A percentile compares a stretch with the other conserved stretches of the same genome.
These are phyloP conservation scores for Athene noctua DNA, from an alignment of 2,113 vertebrate species.

Conservation along the genomic window DNA sequence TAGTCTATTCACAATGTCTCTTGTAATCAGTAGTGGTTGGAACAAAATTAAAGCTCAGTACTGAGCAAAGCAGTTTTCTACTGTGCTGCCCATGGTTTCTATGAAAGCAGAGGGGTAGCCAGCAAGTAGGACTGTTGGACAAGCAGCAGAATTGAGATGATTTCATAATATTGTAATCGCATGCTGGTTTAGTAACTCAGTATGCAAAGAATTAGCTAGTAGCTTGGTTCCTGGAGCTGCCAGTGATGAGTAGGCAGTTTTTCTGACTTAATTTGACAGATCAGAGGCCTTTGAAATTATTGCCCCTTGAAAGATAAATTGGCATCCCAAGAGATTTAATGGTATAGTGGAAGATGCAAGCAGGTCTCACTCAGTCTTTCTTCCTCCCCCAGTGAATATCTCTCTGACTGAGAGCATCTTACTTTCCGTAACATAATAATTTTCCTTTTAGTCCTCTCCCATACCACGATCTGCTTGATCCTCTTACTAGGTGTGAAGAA, in stretches of 20 bases:
- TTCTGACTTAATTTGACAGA: not conserved
- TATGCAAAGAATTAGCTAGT: not conserved
- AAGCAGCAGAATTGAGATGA: not conserved
- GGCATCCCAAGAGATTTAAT: not conserved
- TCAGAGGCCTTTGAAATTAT: conserved; percentile 2
- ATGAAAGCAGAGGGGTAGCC: not conserved
- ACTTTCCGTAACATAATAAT: not conserved
- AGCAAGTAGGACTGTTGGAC: not conserved
- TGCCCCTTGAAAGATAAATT: conserved; percentile 15
- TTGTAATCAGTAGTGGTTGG: not conserved
- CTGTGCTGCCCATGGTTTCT: not conserved
- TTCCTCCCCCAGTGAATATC: not conserved
- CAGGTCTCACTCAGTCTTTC: not conserved
- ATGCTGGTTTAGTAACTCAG: not conserved
- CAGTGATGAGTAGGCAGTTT: not conserved
- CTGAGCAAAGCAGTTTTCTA: not conserved
- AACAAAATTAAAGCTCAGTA: not conserved
- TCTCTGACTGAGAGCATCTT: not conserved
- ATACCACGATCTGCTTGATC: not conserved
- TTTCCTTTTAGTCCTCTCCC: not conserved
- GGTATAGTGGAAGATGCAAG: not conserved
- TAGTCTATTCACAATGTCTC: not conserved
- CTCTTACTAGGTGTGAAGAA: not conserved
- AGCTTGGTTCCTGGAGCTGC: not conserved
- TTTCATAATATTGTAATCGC: conserved; percentile 20